Percentiles rank a stretch among this genome's conserved stretches.
Evolutionary conservation across 2,888 invertebrate genomes (phyloP).

Genomic region (Eretmocerus hayati): DNA sequence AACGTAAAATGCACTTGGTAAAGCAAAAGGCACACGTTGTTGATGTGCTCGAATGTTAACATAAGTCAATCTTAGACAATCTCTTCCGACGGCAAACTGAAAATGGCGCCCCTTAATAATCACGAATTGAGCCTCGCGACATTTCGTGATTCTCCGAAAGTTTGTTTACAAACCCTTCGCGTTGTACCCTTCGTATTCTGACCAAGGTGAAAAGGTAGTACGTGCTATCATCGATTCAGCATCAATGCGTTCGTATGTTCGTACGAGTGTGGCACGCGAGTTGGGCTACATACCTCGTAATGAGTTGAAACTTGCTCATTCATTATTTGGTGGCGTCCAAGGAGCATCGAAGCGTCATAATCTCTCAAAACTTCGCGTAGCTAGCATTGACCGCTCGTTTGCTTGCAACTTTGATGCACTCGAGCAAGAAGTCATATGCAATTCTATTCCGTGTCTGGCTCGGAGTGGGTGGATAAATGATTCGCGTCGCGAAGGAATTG

Average conservation of each 20-base stretch:
- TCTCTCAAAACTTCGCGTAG: not conserved
- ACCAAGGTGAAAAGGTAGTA: slow-evolving; percentile 3
- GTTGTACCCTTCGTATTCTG: slow-evolving; percentile 8
- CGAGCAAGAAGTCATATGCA: not conserved
- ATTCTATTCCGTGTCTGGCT: not conserved
- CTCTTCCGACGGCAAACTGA: no score
- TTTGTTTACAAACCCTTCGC: slow-evolving; percentile 3
- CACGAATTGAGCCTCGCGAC: not conserved
- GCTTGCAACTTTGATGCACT: not conserved
- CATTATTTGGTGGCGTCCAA: not conserved
- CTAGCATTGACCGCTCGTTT: not conserved
- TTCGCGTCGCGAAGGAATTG: not conserved
- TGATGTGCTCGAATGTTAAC: no score
- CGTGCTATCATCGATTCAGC: slow-evolving; percentile 23
- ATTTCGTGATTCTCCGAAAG: not conserved
- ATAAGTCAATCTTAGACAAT: no score
- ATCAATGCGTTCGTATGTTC: slow-evolving; percentile 25
- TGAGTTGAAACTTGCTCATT: not conserved
- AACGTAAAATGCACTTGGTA: not conserved
- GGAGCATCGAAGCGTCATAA: not conserved
- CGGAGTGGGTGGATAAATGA: not conserved
- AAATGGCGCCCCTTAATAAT: no score
- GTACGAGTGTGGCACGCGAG: slow-evolving; percentile 4
- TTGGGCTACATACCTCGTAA: not conserved
- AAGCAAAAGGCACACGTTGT: not conserved